phyloP scores from a whole-genome alignment of 92 coral and sea anemone genomes.

The Zoanthus solanderi region DNA sequence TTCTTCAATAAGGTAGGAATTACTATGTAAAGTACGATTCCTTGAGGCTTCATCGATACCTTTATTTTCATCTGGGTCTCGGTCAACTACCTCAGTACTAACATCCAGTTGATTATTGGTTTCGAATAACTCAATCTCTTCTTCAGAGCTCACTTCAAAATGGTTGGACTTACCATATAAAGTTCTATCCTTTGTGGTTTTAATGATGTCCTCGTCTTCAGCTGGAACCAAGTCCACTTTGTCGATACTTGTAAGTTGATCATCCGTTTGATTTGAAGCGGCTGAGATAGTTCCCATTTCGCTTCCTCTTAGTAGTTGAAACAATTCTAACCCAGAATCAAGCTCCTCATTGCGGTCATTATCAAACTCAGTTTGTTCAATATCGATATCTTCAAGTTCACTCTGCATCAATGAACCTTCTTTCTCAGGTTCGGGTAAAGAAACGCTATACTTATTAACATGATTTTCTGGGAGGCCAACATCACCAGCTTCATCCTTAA shows the following conservation, averaged over 20 bases:
- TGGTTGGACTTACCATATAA: not conserved
- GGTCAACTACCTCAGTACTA: too few species aligned
- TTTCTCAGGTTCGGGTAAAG: slow-evolving; percentile 1
- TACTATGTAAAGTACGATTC: not conserved
- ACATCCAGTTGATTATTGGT: not conserved
- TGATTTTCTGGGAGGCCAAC: not conserved
- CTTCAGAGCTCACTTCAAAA: slow-evolving; percentile 60
- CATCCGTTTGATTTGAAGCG: slow-evolving; percentile 47
- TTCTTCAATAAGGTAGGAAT: not conserved
- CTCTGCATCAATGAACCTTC: slow-evolving; percentile 69
- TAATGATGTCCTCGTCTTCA: not conserved
- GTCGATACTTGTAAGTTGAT: slow-evolving; percentile 15
- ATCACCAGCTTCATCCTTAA: not conserved
- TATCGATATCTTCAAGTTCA: slow-evolving; percentile 84
- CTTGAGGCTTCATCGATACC: too few species aligned
- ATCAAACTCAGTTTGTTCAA: slow-evolving; percentile 81
- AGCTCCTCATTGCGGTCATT: slow-evolving; percentile 67
- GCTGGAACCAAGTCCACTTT: not conserved
- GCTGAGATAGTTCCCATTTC: slow-evolving; percentile 25
- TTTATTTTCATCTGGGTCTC: too few species aligned
- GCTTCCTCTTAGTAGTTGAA: slow-evolving; percentile 70
- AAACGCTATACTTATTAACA: not conserved
- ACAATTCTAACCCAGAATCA: slow-evolving; percentile 80
- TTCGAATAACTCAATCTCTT: slow-evolving; percentile 61
- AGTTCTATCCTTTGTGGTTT: not conserved